Base-by-base conservation (phyloP, 1,140 invertebrate species). In the Phocides pigmalion region DNA sequence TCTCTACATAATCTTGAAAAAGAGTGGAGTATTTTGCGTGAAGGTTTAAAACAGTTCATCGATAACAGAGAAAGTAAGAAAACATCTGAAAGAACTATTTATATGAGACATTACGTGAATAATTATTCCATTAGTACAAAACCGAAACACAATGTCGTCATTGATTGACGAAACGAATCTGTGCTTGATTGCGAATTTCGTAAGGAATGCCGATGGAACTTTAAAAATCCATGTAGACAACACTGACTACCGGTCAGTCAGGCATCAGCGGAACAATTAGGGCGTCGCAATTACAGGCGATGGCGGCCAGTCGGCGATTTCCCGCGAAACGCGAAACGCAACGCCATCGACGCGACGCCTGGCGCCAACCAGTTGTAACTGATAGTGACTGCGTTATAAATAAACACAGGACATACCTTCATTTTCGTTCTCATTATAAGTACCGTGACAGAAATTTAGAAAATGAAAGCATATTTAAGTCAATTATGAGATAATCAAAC, bases 291-390 rank as follows among this genome's bases (percentile, higher is more conserved):
- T 87, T 84, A 87, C 76, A 72, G 74, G 72, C 74, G 80, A 71
- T 74, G 73, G 76, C 54, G 82, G 87, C 72, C 79, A 81, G 66
- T 87, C 77, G 85, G 84, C 84, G 54, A 59, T 59, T 59, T 59
- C 41, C 54, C 54, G 54, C 54, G 54, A 59, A 59, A 59, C 54
- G 54, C 54, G 54, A 59, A 59, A 59, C 41, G 54, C 42, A 59
- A 59, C 54, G 54, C 54, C 19, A 42, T 85, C 85, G 84, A 72
- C 81, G 66, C 80, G 76, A 80, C 78, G 79, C 72, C 80, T 86
- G 87, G 86, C 87, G 86, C 86, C 86, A 81, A 56, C 64, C 65
- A 61, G 81, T 90, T 90, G 84, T 82, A 90, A 90, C 77, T 76
- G 3, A 8, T 15, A 22, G 53, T 56, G 15, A 16, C 53, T 25